These are phyloP conservation scores for Subanguina moxae DNA, from an alignment of 1,140 invertebrate genomes.

Conservation along the genomic window DNA sequence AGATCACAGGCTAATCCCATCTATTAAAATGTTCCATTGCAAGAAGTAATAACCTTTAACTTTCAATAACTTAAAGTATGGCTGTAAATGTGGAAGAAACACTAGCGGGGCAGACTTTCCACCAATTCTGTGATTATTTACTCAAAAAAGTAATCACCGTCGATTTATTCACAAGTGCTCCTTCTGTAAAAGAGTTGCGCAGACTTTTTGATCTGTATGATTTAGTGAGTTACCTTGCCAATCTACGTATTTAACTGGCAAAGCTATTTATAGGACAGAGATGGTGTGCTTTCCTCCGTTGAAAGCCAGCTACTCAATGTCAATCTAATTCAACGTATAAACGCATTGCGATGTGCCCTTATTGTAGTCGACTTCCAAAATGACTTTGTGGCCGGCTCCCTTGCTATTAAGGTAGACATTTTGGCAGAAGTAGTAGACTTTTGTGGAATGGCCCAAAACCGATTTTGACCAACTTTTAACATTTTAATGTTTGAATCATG, in stretches of 20 bases:
- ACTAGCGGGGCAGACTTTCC: slow-evolving; percentile 5
- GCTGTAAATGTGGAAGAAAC: neutral
- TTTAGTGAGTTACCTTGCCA: slow-evolving; percentile 29
- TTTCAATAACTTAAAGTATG: neutral
- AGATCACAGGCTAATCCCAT: too few relatives aligned
- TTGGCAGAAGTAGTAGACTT: neutral
- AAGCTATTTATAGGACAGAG: slow-evolving; percentile 21
- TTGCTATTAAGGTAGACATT: slow-evolving; percentile 72
- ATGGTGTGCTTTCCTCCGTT: slow-evolving; percentile 14
- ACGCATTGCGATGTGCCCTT: slow-evolving; percentile 66
- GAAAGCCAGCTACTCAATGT: slow-evolving; percentile 25
- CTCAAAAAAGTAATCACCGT: neutral
- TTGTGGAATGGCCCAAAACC: too few relatives aligned
- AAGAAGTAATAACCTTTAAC: too few relatives aligned
- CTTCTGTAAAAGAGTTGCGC: slow-evolving; percentile 22
- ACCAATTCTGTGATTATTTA: slow-evolving; percentile 8
- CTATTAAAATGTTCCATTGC: too few relatives aligned
- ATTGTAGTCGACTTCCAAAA: slow-evolving; percentile 95
- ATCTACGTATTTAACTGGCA: neutral
- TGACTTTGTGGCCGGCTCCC: slow-evolving; percentile 89
- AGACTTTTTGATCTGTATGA: slow-evolving; percentile 26
- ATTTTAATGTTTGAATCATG: too few relatives aligned
- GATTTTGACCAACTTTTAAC: too few relatives aligned
- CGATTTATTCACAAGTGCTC: slow-evolving; percentile 23
- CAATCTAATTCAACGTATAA: slow-evolving; percentile 20